Percentiles rank a stretch among this genome's conserved stretches.
These are phyloP conservation scores for Sipunculus nudus DNA, from an alignment of 2,888 invertebrate species.

Conservation along the genomic window DNA sequence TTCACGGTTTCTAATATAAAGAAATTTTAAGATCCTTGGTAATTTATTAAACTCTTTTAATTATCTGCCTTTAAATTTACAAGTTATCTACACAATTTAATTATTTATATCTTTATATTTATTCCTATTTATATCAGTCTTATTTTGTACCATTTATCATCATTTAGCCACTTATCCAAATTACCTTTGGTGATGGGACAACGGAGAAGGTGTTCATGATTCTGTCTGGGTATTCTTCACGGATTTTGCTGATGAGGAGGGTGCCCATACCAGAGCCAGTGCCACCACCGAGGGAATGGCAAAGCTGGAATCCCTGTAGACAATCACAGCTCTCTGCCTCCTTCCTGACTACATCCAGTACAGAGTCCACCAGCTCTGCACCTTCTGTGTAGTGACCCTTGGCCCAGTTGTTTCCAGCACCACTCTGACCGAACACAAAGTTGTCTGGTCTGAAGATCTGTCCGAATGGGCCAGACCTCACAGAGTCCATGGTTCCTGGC, in stretches of 20 bases:
- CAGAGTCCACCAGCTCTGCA: slow-evolving; percentile 61
- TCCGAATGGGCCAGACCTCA: slow-evolving; percentile 93
- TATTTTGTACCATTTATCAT: too few relatives aligned
- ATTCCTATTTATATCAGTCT: too few relatives aligned
- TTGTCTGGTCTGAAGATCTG: slow-evolving; percentile 95
- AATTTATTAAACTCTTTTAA: too few relatives aligned
- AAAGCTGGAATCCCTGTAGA: slow-evolving; percentile 64
- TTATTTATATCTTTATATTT: too few relatives aligned
- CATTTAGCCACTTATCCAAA: not conserved
- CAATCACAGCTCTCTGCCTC: slow-evolving; percentile 63
- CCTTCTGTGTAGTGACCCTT: slow-evolving; percentile 63
- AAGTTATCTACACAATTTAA: too few relatives aligned
- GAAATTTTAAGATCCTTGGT: too few relatives aligned
- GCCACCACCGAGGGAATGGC: slow-evolving; percentile 81
- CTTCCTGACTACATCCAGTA: slow-evolving; percentile 62
- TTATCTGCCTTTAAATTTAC: too few relatives aligned
- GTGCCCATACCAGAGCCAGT: slow-evolving; percentile 91
- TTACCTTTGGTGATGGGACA: slow-evolving; percentile 81
- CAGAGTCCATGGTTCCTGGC: slow-evolving; percentile 98
- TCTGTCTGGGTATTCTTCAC: slow-evolving; percentile 87
- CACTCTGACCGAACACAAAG: slow-evolving; percentile 78
- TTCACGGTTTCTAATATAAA: too few relatives aligned
- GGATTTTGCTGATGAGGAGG: slow-evolving; percentile 91
- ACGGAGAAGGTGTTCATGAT: slow-evolving; percentile 98
- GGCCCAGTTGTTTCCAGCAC: slow-evolving; percentile 61